Base-by-base conservation (phyloP, 2,797 vertebrate species). In the Eulemur mongoz region DNA sequence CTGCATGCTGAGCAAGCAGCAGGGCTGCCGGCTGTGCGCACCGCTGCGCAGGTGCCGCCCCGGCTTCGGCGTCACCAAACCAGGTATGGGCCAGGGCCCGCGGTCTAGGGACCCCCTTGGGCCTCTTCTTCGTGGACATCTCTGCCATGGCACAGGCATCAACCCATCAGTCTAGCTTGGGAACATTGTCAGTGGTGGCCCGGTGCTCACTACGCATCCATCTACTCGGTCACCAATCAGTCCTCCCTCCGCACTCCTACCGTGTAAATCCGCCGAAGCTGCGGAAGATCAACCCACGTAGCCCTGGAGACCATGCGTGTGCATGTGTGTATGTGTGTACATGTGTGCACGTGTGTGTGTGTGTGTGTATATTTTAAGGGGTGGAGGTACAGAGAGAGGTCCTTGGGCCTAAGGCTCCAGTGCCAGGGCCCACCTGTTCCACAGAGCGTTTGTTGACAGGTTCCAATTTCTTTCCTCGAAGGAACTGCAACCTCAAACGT, bases 401-500 rank as follows among this genome's bases (percentile, higher is more conserved):
- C 23, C 4, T 1, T 27, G n/a, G 67, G 59, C n/a, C 8, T 0
- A 11, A 90, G 54, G n/a, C 50, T 78, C 84, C 14, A 22, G 40
- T 13, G n/a, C 48, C 50, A 8, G 45, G 43, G n/a, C 43, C 76
- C 2, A 11, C 35, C 59, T 78, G 4, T 11, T 27, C 20, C 17
- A 0, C 2, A 1, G 54, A 86, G 8, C 52, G 15, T 79, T 40
- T 48, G 70, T 73, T 92, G 76, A 96, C 86, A 14, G n/a, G 13
- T 27, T 92, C 65, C 2, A 0, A 2, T 89, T 25, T 96, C 10
- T 38, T 87, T 95, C 22, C 97, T 96, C 93, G 12, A 87, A 99
- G 98, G 98, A 84, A 97, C 97, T 2, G 38, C 80, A 0, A 96
- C 12, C 4, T 96, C 75, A 0, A 59, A 99, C 0, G 98, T 98